Percentiles rank a stretch among this genome's conserved stretches.
Conservation (phyloP, 1,140 invertebrate genomes). For the Camponotus pennsylvanicus region DNA sequence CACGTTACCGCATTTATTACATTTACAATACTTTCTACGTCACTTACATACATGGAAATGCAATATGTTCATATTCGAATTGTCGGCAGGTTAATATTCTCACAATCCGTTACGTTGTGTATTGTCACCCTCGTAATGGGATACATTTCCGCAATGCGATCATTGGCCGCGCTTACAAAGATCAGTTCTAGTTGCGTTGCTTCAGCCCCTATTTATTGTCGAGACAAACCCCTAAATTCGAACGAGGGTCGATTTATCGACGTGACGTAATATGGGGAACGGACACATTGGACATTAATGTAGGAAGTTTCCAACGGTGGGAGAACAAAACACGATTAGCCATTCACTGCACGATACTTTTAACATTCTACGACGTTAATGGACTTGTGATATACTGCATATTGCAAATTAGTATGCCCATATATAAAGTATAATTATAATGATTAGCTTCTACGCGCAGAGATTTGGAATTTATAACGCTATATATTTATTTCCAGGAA, state of each 20-base stretch:
- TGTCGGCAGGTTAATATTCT: not conserved
- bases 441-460: slow-evolving; percentile 1
- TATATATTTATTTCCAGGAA: not conserved
- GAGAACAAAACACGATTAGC: slow-evolving; percentile 46
- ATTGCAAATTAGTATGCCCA: slow-evolving; percentile 11
- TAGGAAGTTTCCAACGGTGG: slow-evolving; percentile 60
- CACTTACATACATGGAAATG: not conserved
- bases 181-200: slow-evolving; percentile 56
- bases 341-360: slow-evolving; percentile 35
- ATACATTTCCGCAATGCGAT: slow-evolving; percentile 32
- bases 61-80: not conserved
- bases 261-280: slow-evolving; percentile 37
- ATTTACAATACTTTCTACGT: not conserved
- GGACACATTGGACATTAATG: slow-evolving; percentile 55
- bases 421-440: slow-evolving; percentile 50
- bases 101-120: slow-evolving; percentile 31
- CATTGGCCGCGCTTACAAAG: slow-evolving; percentile 53
- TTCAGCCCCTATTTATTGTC: slow-evolving; percentile 51
- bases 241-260: slow-evolving; percentile 66
- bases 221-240: slow-evolving; percentile 66
- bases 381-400: slow-evolving; percentile 33
- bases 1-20: not conserved
- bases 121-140: slow-evolving; percentile 51
- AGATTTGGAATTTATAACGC: not conserved
- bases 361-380: slow-evolving; percentile 31